Evolutionary conservation across 2,797 vertebrate genomes (phyloP), one percentile per base, ranked within the genome.

Genomic region (Eulemur albifrons): DNA sequence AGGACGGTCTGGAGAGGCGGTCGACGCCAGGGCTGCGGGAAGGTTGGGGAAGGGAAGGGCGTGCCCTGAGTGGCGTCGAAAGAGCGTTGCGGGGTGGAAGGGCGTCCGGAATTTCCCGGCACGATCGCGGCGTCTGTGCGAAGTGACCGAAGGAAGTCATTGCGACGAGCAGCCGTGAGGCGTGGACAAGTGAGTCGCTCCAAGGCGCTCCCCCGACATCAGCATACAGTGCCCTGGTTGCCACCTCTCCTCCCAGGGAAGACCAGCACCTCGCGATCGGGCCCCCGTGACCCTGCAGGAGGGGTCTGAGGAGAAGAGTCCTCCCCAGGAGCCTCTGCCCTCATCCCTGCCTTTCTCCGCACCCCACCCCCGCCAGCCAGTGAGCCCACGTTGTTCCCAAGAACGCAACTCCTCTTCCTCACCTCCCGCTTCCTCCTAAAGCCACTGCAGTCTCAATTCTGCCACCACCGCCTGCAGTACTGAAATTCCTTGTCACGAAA

Each of bases 1-100:
- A 21, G 63, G n/a, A 4, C 20, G 0, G 0, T 21, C 2, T 0
- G 40, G 27, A 11, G 0, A 1, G 30, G 13, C 1, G 25, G 7
- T 38, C 3, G 7, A 13, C 17, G 3, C 12, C 0, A 23, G 13
- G 35, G 52, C 17, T 0, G 0, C 12, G 27, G 23, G 1, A 7
- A 43, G 7, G 13, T 20, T 13, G 6, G n/a, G 21, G 8, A 57
- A 7, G 14, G 1, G 15, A 4, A 27, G 20, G 0, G 1, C 7
- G 0, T 18, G 52, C 35, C 23, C 5, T 15, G 1, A 5, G 25
- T 3, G 20, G 35, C 5, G 0, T 15, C 3, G 1, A 48, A 27
- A 57, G 23, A 2, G 43, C 6, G 0, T 2, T 21, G 10, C 0
- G 7, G 23, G 23, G 2, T 38, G 18, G 32, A 0, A 8, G 63